phyloP scores from a whole-genome alignment of 2,113 vertebrate genomes.

The Solea solea region DNA sequence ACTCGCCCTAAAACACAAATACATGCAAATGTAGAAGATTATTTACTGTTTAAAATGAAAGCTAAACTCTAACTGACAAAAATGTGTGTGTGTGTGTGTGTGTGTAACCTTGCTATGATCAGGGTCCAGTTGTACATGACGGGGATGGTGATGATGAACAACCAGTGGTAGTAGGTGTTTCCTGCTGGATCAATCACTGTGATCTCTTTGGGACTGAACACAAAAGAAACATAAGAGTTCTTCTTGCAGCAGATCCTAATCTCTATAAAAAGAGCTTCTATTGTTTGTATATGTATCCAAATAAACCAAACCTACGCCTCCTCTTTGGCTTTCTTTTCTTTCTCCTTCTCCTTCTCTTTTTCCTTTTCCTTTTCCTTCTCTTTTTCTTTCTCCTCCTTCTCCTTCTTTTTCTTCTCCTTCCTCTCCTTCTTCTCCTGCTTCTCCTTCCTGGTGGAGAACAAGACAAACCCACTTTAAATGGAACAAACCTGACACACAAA shows the following conservation, averaged over 20 bases:
- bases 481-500: no score
- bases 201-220: slow-evolving; percentile 85
- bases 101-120: slow-evolving; percentile 90
- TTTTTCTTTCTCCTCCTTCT: slow-evolving; percentile 75
- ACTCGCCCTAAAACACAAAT: slow-evolving; percentile 86
- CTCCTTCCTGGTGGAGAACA: slow-evolving; percentile 77
- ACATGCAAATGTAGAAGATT: slow-evolving; percentile 18
- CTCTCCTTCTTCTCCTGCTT: slow-evolving; percentile 84
- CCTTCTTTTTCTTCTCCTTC: slow-evolving; percentile 81
- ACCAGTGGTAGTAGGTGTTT: slow-evolving; percentile 94
- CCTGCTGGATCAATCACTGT: slow-evolving; percentile 88
- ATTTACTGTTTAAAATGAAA: not conserved
- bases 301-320: slow-evolving; percentile 77
- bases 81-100: no score
- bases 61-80: not conserved
- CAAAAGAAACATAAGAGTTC: not conserved
- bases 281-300: not conserved
- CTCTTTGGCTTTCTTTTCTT: slow-evolving; percentile 81
- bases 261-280: not conserved
- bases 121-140: slow-evolving; percentile 99
- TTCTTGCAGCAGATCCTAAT: not conserved
- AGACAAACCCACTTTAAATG: not conserved
- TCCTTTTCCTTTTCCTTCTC: slow-evolving; percentile 5
- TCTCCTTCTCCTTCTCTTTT: slow-evolving; percentile 44
- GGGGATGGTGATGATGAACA: slow-evolving; percentile 90